These are phyloP conservation scores for Styela clava DNA, from an alignment of 23 tunicate genomes.

Conservation along the genomic window DNA sequence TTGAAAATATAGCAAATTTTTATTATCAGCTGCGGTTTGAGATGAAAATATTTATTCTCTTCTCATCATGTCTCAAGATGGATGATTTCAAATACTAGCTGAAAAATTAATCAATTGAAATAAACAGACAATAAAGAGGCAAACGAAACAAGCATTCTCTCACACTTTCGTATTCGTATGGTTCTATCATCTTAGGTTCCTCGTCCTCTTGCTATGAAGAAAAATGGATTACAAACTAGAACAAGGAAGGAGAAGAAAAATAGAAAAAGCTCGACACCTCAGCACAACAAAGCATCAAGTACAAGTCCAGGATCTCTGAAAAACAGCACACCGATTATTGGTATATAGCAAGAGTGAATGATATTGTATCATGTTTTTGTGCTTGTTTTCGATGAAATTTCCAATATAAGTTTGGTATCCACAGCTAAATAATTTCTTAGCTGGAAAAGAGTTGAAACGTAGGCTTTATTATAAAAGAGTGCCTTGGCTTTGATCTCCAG, in stretches of 20 bases:
- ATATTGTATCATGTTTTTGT: neutral
- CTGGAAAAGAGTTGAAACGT: too few relatives aligned
- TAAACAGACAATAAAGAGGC: too few relatives aligned
- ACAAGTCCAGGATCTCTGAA: neutral
- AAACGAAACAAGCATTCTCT: too few relatives aligned
- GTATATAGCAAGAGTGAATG: neutral
- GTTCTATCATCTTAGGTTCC: slow-evolving; percentile 23
- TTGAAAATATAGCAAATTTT: too few relatives aligned
- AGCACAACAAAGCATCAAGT: slow-evolving; percentile 10
- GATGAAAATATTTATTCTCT: neutral
- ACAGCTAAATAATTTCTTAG: too few relatives aligned
- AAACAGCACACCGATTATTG: neutral
- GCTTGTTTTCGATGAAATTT: too few relatives aligned
- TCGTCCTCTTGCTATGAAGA: slow-evolving; percentile 30
- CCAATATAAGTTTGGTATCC: too few relatives aligned
- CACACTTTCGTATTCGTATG: too few relatives aligned
- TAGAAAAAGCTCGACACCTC: slow-evolving; percentile 14
- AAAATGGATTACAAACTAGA: slow-evolving; percentile 30
- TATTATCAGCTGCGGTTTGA: too few relatives aligned
- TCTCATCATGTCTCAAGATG: neutral
- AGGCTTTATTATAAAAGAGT: too few relatives aligned
- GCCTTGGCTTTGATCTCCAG: too few relatives aligned
- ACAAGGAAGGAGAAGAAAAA: slow-evolving; percentile 24
- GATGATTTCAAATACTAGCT: neutral
- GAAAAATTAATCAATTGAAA: neutral